These are phyloP conservation scores for Stichopus chloronotus DNA, from an alignment of 35 echinoderm and acorn worm species.

Conservation along the genomic window DNA sequence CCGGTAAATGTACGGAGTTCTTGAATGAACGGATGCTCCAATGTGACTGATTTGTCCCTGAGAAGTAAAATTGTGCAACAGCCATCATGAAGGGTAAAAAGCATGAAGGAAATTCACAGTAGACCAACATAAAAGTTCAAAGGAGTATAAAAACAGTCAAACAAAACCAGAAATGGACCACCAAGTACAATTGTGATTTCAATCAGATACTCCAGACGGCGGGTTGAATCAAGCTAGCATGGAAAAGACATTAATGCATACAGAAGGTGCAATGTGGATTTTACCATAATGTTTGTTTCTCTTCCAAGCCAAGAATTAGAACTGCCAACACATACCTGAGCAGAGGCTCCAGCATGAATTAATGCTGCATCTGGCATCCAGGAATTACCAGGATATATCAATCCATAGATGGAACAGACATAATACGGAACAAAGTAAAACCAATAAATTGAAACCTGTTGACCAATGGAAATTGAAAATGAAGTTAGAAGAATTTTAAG, in stretches of 20 bases:
- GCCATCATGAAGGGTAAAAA: no score
- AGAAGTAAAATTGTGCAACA: slow-evolving; percentile 17
- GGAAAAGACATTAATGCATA: no score
- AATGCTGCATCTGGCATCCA: slow-evolving; percentile 95
- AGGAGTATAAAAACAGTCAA: no score
- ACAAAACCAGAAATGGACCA: no score
- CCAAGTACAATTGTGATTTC: no score
- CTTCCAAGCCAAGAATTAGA: background rate
- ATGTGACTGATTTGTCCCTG: slow-evolving; percentile 95
- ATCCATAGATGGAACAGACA: slow-evolving; percentile 75
- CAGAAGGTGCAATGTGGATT: background rate
- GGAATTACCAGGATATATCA: slow-evolving; percentile 77
- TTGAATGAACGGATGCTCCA: slow-evolving; percentile 80
- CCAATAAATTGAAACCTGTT: slow-evolving; percentile 83
- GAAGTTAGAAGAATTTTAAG: no score
- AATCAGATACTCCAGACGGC: no score
- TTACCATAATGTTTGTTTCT: background rate
- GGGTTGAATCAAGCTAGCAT: background rate
- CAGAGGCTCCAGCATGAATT: slow-evolving; percentile 86
- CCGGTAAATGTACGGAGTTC: slow-evolving; percentile 91
- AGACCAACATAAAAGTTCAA: no score
- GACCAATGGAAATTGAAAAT: no score
- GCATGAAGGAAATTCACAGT: no score
- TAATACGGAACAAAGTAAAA: slow-evolving; percentile 97
- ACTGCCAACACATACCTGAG: slow-evolving; percentile 66